Percentiles rank a stretch among this genome's conserved stretches.
Evolutionary conservation across 2,113 vertebrate species (phyloP).

Genomic region (Brachypteracias leptosomus): DNA sequence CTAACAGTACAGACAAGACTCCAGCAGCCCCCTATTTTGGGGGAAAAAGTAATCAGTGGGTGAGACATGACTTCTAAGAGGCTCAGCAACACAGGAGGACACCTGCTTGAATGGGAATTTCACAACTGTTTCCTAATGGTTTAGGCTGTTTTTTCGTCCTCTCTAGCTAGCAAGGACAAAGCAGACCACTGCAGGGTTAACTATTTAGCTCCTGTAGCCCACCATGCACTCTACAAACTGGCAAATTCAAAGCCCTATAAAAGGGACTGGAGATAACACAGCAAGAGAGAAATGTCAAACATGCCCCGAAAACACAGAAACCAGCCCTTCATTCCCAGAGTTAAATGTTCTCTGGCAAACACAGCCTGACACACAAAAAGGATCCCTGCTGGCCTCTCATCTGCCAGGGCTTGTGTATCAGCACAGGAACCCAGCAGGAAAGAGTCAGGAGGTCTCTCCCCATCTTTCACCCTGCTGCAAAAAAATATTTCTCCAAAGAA

Average conservation of each 20-base stretch:
- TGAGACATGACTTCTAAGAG: neutral
- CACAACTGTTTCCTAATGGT: neutral
- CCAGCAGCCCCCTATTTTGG: neutral
- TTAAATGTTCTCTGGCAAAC: constrained; percentile 34
- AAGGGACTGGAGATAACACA: neutral
- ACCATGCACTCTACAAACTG: neutral
- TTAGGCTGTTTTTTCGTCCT: neutral
- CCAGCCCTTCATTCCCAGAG: neutral
- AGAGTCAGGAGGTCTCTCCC: constrained; percentile 4
- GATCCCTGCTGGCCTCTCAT: constrained; percentile 66
- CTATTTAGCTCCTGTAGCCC: neutral
- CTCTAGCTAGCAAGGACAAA: neutral
- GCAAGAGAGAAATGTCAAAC: constrained; percentile 38
- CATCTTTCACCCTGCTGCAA: neutral
- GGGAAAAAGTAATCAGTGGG: neutral
- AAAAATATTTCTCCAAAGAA: neutral
- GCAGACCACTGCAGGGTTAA: neutral
- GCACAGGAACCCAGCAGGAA: constrained; percentile 31
- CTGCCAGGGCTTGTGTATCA: constrained; percentile 39
- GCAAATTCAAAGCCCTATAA: neutral
- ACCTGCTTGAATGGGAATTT: neutral
- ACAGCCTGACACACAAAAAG: neutral
- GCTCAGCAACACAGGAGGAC: neutral
- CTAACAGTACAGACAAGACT: neutral
- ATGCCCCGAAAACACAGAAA: constrained; percentile 5